Conservation (phyloP, 2,797 vertebrate species). For the Phoebastria nigripes region DNA sequence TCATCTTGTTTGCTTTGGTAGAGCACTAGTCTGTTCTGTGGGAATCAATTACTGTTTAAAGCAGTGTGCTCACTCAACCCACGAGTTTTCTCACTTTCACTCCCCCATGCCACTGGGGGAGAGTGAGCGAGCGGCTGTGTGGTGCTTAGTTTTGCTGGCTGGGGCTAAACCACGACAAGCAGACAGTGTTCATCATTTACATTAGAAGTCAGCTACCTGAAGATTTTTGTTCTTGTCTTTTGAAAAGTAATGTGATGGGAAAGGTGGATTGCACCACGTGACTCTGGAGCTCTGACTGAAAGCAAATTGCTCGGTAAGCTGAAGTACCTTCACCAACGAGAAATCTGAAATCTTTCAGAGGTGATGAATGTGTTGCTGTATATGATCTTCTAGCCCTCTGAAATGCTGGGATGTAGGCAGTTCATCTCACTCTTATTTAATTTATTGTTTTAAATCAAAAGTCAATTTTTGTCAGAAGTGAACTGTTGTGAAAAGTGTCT, state of each 20-base stretch:
- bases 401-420: background rate
- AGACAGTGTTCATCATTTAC: background rate
- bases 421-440: background rate
- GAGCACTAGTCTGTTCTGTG: background rate
- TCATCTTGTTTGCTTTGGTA: background rate
- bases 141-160: too few species aligned
- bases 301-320: background rate
- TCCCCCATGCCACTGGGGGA: too few species aligned
- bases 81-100: too few species aligned
- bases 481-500: background rate
- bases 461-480: conserved; percentile 13
- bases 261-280: background rate
- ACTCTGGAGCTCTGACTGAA: conserved; percentile 5
- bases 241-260: background rate
- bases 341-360: background rate
- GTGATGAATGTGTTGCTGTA: background rate
- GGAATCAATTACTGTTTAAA: background rate
- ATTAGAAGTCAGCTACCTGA: background rate
- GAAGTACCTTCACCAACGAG: background rate
- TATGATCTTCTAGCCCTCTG: background rate
- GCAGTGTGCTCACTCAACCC: background rate
- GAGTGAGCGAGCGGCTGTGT: too few species aligned
- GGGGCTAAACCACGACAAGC: background rate
- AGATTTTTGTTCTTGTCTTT: background rate
- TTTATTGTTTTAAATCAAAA: background rate